Base-by-base conservation (phyloP, 2,797 vertebrate genomes). In the Bradypodion pumilum region DNA sequence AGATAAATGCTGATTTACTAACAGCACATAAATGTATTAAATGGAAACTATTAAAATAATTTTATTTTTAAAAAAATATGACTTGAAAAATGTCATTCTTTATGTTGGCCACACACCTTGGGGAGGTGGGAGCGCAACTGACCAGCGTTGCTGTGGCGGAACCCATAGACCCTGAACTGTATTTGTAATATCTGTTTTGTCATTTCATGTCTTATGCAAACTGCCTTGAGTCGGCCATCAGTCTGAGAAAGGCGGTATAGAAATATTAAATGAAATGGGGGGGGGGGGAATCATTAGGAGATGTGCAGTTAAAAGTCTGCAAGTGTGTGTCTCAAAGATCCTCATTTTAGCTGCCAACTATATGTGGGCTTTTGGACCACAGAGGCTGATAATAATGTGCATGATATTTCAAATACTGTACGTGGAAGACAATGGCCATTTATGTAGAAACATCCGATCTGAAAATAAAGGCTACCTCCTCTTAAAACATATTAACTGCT, bases 31-130 rank as follows among this genome's bases (percentile, higher is more conserved):
- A 95, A 93, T 89, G 0, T 86, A 93, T 90, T 93, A 85, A 92
- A 93, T 95, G 93, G 94, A 95, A 94, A 92, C 94, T 94, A 96
- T 95, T 96, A 96, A 96, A 83, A 96, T 90, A 94, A 95, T 56
- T 95, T 93, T 96, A 95, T 96, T 96, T 96, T 96, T 94, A n/a
- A 93, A 85, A 95, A 91, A 93, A 80, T 59, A 44, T 78, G 63
- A 9, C 60, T 94, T 89, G 88, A 74, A 60, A 79, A 68, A 3
- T 89, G 91, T 92, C 78, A 83, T 91, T 56, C 13, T 56, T 56
- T 56, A 8, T 49, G 46, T 52, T 56, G 52, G 16, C 52, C 21
- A 19, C 15, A n/a, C n/a, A n/a, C n/a, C n/a, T n/a, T n/a, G n/a
- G n/a, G n/a, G n/a, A n/a, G n/a, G n/a, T n/a, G n/a, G n/a, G n/a